A percentile compares a stretch with the other conserved stretches of the same genome.
Evolutionary conservation across 2,797 vertebrate genomes (phyloP).

Genomic region (Hydrophis major): DNA sequence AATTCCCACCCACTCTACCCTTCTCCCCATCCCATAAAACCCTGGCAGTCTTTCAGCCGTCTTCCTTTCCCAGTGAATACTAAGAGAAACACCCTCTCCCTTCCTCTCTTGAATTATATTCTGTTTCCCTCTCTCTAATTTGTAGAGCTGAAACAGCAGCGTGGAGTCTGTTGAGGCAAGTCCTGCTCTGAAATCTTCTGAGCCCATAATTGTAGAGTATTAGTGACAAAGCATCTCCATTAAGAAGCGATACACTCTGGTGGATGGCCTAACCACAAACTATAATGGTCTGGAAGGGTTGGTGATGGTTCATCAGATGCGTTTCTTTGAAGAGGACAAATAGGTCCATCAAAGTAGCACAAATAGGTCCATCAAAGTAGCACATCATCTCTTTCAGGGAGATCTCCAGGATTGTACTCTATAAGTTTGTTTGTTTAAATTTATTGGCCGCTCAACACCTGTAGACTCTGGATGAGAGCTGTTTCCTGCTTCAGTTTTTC

Average conservation of each 20-base stretch:
- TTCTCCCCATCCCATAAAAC: neutral
- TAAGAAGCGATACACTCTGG: neutral
- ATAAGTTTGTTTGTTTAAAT: neutral
- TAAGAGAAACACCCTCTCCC: neutral
- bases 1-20: neutral
- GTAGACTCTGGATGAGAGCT: neutral
- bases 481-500: neutral
- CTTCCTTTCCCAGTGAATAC: neutral
- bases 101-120: neutral
- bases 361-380: neutral
- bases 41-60: neutral
- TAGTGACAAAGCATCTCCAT: neutral
- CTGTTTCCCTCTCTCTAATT: neutral
- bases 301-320: neutral
- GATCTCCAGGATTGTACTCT: neutral
- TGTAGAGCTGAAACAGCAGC: conserved; percentile 6
- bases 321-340: neutral
- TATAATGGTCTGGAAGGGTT: neutral
- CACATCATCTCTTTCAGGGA: neutral
- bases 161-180: neutral
- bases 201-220: neutral
- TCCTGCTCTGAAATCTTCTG: neutral
- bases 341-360: neutral
- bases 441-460: neutral
- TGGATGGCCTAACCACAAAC: conserved; percentile 10